phyloP scores from a whole-genome alignment of 2,113 vertebrate genomes.

The Rhea americana region DNA sequence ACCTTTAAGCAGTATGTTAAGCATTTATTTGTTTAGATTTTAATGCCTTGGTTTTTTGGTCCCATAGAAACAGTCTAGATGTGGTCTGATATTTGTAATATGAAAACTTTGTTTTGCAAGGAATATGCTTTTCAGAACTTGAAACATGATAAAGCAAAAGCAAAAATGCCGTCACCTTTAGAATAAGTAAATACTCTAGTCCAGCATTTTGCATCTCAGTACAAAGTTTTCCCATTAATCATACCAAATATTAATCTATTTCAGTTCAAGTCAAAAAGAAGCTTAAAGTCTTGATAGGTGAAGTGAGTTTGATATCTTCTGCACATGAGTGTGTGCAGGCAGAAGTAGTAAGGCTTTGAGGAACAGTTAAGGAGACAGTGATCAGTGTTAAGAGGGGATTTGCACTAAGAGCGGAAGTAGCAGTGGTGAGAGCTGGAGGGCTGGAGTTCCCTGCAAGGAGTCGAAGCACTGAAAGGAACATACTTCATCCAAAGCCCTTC shows the following conservation, averaged over 20 bases:
- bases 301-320: slow-evolving; percentile 41
- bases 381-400: slow-evolving; percentile 39
- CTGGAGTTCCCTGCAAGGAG: slow-evolving; percentile 24
- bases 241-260: slow-evolving; percentile 27
- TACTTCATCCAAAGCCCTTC: not conserved
- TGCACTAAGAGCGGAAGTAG: slow-evolving; percentile 40
- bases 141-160: slow-evolving; percentile 44
- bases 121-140: not conserved
- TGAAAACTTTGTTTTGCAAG: not conserved
- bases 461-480: not conserved
- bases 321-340: not conserved
- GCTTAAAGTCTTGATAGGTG: slow-evolving; percentile 56
- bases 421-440: not conserved
- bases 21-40: not conserved
- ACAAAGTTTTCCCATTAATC: slow-evolving; percentile 31
- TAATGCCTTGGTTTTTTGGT: not conserved
- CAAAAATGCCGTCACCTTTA: slow-evolving; percentile 37
- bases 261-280: slow-evolving; percentile 33
- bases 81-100: not conserved
- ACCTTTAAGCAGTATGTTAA: not conserved
- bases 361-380: not conserved
- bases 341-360: not conserved
- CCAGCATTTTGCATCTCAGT: not conserved
- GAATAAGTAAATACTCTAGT: slow-evolving; percentile 40
- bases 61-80: not conserved